These are phyloP conservation scores for Hybognathus amarus DNA, from an alignment of 2,797 vertebrate species.

Conservation along the genomic window DNA sequence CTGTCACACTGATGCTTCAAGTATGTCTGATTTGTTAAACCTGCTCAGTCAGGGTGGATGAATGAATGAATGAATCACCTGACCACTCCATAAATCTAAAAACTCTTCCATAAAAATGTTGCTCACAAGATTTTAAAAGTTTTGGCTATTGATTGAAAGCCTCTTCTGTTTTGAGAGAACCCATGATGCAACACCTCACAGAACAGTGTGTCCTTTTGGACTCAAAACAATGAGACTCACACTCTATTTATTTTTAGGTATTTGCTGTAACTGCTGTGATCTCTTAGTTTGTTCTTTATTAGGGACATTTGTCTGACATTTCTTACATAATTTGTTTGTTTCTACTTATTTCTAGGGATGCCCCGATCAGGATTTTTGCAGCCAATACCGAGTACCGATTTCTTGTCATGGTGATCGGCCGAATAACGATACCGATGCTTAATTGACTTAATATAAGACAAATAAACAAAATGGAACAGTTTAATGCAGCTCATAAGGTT, in stretches of 20 bases:
- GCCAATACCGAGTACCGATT: too few relatives aligned
- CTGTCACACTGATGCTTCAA: not conserved
- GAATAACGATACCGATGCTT: too few relatives aligned
- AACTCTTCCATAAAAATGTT: not conserved
- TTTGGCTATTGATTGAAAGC: not conserved
- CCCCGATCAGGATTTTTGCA: too few relatives aligned
- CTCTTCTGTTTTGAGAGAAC: not conserved
- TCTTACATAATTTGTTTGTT: not conserved
- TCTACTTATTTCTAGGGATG: not conserved
- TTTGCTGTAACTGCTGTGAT: not conserved
- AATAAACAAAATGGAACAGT: too few relatives aligned
- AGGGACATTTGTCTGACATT: not conserved
- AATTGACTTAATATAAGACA: too few relatives aligned
- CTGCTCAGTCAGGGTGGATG: not conserved
- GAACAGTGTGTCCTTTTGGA: slow-evolving; percentile 21
- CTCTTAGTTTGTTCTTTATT: not conserved
- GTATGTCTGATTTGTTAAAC: not conserved
- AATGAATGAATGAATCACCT: not conserved
- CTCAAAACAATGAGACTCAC: not conserved
- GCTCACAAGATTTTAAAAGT: not conserved
- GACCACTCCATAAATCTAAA: not conserved
- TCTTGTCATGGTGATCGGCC: too few relatives aligned
- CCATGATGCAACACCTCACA: not conserved
- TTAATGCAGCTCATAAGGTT: too few relatives aligned
- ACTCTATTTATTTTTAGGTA: too few relatives aligned